Evolutionary conservation across 2,888 invertebrate genomes (phyloP), one percentile per base, ranked within the genome.

Genomic region (Himalopsyche anomala): DNA sequence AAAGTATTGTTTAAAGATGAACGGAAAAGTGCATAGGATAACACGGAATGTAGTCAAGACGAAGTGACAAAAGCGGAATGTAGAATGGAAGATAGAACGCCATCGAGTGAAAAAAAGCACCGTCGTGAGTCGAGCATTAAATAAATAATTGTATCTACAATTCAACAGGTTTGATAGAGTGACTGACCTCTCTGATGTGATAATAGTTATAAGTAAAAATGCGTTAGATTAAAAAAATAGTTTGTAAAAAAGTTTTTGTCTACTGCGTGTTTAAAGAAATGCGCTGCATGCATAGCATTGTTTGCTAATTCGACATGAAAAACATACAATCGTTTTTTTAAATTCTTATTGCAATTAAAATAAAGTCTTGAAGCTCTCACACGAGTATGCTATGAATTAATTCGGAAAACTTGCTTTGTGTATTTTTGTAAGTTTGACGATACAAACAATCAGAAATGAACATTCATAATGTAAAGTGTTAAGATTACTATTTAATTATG

Each of bases 71-170:
- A 28, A 62, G 62, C 28, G 62, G 62, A 62, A 62, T 62, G 62
- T 19, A 62, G 62, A 62, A 62, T 62, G 19, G 8, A n/a, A 62
- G 62, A 62, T 62, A 62, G 62, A 62, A 19, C 62, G 62, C 62
- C 8, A 62, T 28, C 62, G 28, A 62, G 28, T 62, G n/a, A 56
- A 62, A 62, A 62, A 62, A 62, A 62, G n/a, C 62, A n/a, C 62
- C 62, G 62, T 28, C 62, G 62, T 62, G 62, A 62, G 62, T 19
- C 62, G 62, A 28, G 62, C 62, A 62, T 62, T 62, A 62, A 62
- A 62, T 62, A 62, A 62, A 62, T 62, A 62, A 62, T 62, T 62
- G 62, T 62, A 62, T 62, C 62, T 62, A 62, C 62, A 62, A 62
- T 62, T 62, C 62, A 62, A 62, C 62, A 62, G 62, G 62, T 62